These are phyloP conservation scores for Psix sp. DNA, from an alignment of 1,140 invertebrate species.

Conservation along the genomic window DNA sequence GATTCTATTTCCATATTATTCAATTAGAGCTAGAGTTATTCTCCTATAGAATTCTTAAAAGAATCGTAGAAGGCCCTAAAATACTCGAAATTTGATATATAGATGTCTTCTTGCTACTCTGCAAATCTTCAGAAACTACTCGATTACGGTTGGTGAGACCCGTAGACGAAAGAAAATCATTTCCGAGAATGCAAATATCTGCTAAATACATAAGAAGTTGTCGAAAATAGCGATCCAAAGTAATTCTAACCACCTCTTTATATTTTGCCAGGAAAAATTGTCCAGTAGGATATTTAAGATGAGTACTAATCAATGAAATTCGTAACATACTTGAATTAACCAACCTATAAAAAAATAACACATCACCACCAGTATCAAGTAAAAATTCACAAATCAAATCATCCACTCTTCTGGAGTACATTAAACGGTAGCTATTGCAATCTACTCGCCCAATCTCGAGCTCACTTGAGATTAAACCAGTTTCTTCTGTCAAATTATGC, in stretches of 20 bases:
- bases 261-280: background rate
- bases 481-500: too few relatives aligned
- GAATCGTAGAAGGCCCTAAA: background rate
- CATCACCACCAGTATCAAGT: constrained; percentile 5
- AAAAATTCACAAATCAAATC: background rate
- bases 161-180: background rate
- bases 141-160: background rate
- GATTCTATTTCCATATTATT: background rate
- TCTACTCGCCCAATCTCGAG: too few relatives aligned
- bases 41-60: background rate
- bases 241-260: background rate
- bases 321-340: background rate
- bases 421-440: background rate
- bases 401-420: background rate
- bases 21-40: background rate
- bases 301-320: background rate
- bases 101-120: background rate
- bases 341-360: constrained; percentile 5
- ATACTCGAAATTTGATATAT: too few relatives aligned
- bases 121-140: background rate
- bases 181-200: background rate
- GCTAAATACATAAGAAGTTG: background rate
- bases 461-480: too few relatives aligned
- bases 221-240: background rate
- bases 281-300: constrained; percentile 1